Base-by-base conservation (phyloP, 2,797 vertebrate genomes). In the Tympanoctomys barrerae region DNA sequence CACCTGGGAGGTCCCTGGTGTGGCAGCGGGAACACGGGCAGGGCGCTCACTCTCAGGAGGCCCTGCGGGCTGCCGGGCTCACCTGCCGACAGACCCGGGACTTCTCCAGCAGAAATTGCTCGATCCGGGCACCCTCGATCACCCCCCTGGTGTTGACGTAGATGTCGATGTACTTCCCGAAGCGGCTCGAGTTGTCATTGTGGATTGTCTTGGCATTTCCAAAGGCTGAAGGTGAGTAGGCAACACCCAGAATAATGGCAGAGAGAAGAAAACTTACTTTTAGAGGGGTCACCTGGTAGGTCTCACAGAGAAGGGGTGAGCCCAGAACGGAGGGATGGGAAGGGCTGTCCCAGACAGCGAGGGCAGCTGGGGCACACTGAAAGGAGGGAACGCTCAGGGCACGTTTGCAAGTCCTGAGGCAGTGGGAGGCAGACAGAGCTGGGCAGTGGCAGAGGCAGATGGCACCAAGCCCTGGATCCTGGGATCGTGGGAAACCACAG, bases 181-280 rank as follows among this genome's bases (percentile, higher is more conserved):
- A 99, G 87, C 99, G 99, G 96, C 99, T 99, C 13, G 99, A 99
- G 98, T 99, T 99, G 97, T 99, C 99, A 7, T 99, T 99, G 87
- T 99, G 98, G 88, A 99, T 94, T 21, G 99, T 99, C 98, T 99
- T 99, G 94, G 99, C 99, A 3, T 99, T 99, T 90, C 99, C 99
- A 93, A 99, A 99, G 90, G 99, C 99, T 99, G 97, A 9, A 78
- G 88, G 82, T 13, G 36, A 75, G 79, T 8, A 46, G 64, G 84
- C 14, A 19, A 16, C 28, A 12, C 14, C 66, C 90, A 19, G 0
- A 13, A 54, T 59, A 22, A 81, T 22, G 75, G 16, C n/a, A 79
- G 61, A 87, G 11, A 78, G 33, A 21, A 89, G 62, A 91, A 90
- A 46, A 64, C 46, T 21, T 36, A 66, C 57, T 92, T 24, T 94